Percentiles rank a stretch among this genome's conserved stretches.
phyloP scores from a whole-genome alignment of 2,113 vertebrate species.

The Pituophis catenifer region DNA sequence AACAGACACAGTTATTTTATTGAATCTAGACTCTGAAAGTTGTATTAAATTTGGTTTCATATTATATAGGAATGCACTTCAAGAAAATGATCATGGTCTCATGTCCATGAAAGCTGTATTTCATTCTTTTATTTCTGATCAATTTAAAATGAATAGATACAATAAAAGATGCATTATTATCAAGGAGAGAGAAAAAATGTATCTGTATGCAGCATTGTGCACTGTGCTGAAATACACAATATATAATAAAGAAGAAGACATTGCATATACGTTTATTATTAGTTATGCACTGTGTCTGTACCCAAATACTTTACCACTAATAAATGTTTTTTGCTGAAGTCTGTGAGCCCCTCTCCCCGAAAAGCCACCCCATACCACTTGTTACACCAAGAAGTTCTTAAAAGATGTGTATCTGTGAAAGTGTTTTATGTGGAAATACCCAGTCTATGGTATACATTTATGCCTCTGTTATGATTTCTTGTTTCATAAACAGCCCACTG shows the following conservation, averaged over 20 bases:
- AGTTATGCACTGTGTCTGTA: not conserved
- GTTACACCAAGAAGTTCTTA: not conserved
- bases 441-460: not conserved
- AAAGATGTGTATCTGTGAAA: not conserved
- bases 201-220: not conserved
- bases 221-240: not conserved
- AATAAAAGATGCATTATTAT: not conserved
- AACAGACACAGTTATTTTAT: slow-evolving; percentile 25
- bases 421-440: not conserved
- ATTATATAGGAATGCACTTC: slow-evolving; percentile 10
- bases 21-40: slow-evolving; percentile 45
- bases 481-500: not conserved
- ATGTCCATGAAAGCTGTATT: not conserved
- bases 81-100: not conserved
- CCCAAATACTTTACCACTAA: not conserved
- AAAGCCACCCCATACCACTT: not conserved
- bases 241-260: not conserved
- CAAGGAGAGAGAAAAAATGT: not conserved
- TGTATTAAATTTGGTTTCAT: slow-evolving; percentile 41
- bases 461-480: not conserved
- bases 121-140: slow-evolving; percentile 5
- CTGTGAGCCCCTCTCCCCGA: not conserved
- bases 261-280: not conserved
- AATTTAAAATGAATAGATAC: not conserved
- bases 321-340: not conserved